A percentile compares a stretch with the other conserved stretches of the same genome.
These are phyloP conservation scores for Spea hammondii DNA, from an alignment of 2,797 vertebrate genomes.

Conservation along the genomic window DNA sequence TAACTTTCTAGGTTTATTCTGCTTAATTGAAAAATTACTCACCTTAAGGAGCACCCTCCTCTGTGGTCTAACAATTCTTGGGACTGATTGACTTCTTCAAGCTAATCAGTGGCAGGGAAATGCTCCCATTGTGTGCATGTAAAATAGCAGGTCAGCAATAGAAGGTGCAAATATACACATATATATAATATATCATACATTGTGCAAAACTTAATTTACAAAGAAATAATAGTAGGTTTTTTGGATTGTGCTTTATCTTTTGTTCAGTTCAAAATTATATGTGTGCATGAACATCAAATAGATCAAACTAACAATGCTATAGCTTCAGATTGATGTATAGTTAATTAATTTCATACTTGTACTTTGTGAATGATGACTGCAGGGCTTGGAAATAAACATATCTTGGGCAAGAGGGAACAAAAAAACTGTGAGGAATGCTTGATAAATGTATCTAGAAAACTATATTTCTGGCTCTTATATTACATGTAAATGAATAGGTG, in stretches of 20 bases:
- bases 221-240: constrained; percentile 28
- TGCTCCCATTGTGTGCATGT: constrained; percentile 44
- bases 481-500: neutral
- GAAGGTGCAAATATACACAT: constrained; percentile 52
- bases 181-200: no score
- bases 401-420: constrained; percentile 24
- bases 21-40: no score
- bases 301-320: constrained; percentile 44
- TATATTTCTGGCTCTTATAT: constrained; percentile 10
- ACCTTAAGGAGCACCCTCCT: no score
- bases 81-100: no score
- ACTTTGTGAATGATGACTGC: constrained; percentile 39
- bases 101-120: no score
- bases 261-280: constrained; percentile 38
- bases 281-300: constrained; percentile 30
- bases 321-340: constrained; percentile 46
- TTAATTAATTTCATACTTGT: constrained; percentile 43
- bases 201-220: neutral
- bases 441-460: constrained; percentile 27
- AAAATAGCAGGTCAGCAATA: constrained; percentile 58
- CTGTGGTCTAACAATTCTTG: no score
- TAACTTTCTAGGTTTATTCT: no score
- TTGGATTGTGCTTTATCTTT: constrained; percentile 44
- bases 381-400: constrained; percentile 54
- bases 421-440: constrained; percentile 36